Evolutionary conservation across 1,140 invertebrate species (phyloP).

Genomic region (Nasonia vitripennis): DNA sequence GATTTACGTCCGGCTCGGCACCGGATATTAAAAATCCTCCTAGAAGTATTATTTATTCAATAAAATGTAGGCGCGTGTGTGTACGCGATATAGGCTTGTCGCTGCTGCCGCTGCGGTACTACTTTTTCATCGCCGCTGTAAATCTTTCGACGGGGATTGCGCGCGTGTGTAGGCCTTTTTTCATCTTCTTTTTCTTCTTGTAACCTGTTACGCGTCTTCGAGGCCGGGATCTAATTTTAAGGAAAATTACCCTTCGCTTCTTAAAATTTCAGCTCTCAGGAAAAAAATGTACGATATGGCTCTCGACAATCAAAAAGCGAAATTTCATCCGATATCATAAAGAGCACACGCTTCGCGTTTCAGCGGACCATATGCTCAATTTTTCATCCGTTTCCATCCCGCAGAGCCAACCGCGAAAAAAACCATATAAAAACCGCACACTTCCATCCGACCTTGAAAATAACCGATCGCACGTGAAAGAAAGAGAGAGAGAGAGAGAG

Average conservation of each 20-base stretch:
- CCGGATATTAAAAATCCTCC: constrained; percentile 14
- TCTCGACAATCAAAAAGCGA: neutral
- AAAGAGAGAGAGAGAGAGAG: too few species aligned
- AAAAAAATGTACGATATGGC: neutral
- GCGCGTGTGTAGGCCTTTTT: neutral
- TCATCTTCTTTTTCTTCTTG: too few species aligned
- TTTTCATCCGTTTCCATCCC: neutral
- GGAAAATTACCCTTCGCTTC: too few species aligned
- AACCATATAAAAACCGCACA: neutral
- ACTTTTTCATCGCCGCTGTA: neutral
- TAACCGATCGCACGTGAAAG: neutral
- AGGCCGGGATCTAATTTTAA: neutral
- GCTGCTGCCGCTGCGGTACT: too few species aligned
- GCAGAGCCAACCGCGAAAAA: neutral
- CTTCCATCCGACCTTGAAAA: neutral
- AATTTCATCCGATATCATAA: neutral
- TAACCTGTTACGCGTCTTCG: neutral
- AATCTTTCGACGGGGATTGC: neutral
- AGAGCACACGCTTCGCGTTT: neutral
- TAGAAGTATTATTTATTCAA: constrained; percentile 18
- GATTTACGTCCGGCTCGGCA: neutral
- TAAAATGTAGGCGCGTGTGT: neutral
- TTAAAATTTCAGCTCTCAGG: neutral
- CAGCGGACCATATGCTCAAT: neutral
- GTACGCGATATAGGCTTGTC: neutral